Base-by-base conservation (phyloP, 2,113 vertebrate species). In the Cebidichthys violaceus region DNA sequence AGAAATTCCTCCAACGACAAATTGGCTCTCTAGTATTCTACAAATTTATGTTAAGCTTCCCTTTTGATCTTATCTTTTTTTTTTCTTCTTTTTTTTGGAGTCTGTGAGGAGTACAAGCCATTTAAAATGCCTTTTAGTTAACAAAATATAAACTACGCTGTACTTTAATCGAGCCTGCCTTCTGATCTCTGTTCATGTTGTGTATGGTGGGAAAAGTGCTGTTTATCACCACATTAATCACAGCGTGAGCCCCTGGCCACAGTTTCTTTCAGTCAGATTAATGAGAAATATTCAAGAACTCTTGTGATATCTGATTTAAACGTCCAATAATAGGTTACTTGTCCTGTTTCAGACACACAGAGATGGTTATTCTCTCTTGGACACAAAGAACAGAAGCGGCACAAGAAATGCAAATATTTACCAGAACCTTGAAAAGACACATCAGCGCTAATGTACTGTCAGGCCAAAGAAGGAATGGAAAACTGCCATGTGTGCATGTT, bases 381-480 rank as follows among this genome's bases (percentile, higher is more conserved):
- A 88, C 88, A 92, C 85, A 92, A 87, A 92, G 87, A 81, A 87
- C 89, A 92, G 88, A 85, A 90, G 92, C 81, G 45, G 60, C 27
- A 45, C 27, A 62, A 90, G 84, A 89, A 89, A 92, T 93, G 89
- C 88, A 91, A 93, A 92, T 92, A 93, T 94, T 93, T 94, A 92
- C 90, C 66, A 81, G 72, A 90, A 81, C 66, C 54, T 81, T 76
- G 77, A 77, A 85, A 69, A 84, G 83, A 68, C 64, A 0, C 87
- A 87, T 72, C 86, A 73, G 41, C 67, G 33, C 64, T 37, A 81
- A 80, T 72, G 66, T 72, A 29, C 67, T 62, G 52, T 79, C 79
- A 35, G 75, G 79, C 92, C 92, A 92, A 93, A 92, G 83, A 95
- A 93, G 93, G 92, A 86, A 65, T 92, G 93, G 92, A 92, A 93